Evolutionary conservation across 1,140 invertebrate genomes (phyloP).

Genomic region (Pseudomyrmex cubaensis): DNA sequence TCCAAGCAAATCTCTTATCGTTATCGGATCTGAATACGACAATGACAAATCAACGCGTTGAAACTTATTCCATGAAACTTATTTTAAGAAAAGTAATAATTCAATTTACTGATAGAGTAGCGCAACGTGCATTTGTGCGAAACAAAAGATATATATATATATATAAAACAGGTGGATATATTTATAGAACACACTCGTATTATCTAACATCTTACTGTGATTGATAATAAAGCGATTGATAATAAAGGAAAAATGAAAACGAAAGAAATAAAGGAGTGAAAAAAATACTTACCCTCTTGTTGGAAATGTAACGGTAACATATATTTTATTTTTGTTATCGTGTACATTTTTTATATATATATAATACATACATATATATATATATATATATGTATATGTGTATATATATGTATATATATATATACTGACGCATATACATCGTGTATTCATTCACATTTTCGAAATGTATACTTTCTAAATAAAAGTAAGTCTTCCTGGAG

Average conservation of each 20-base stretch:
- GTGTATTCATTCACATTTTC: slow-evolving; percentile 1
- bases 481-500: slow-evolving; percentile 33
- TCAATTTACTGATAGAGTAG: background rate
- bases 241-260: background rate
- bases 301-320: slow-evolving; percentile 54
- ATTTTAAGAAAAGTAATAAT: slow-evolving; percentile 17
- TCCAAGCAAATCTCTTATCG: background rate
- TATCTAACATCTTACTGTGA: too few relatives aligned
- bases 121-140: background rate
- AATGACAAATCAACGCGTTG: background rate
- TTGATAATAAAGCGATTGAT: background rate
- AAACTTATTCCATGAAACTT: slow-evolving; percentile 13
- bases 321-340: slow-evolving; percentile 59
- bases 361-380: slow-evolving; percentile 45
- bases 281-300: slow-evolving; percentile 7
- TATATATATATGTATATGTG: slow-evolving; percentile 48
- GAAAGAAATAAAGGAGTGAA: background rate
- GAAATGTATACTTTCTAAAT: slow-evolving; percentile 28
- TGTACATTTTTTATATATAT: slow-evolving; percentile 43
- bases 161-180: background rate
- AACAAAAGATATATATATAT: background rate
- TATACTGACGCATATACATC: slow-evolving; percentile 41
- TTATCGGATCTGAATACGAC: slow-evolving; percentile 18
- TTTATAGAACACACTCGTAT: background rate
- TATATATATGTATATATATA: slow-evolving; percentile 51